Conservation (phyloP, 2,888 invertebrate genomes). For the Blastobasis lacticolella region DNA sequence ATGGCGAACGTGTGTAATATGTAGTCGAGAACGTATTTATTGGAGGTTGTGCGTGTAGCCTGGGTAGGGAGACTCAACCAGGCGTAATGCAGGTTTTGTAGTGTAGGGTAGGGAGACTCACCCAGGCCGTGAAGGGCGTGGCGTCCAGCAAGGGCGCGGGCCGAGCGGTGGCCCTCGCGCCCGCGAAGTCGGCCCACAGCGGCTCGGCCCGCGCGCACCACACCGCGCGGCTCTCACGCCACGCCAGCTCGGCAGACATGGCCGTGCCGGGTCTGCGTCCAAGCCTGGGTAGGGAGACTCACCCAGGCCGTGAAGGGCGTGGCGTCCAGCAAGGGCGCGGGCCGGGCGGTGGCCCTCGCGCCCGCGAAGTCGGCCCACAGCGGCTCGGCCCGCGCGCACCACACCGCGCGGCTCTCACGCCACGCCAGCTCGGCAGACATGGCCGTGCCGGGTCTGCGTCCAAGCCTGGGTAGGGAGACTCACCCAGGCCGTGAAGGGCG, state of each 20-base stretch:
- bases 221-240: constrained; percentile 90
- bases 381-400: constrained; percentile 91
- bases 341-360: constrained; percentile 81
- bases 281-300: constrained; percentile 38
- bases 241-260: constrained; percentile 72
- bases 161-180: constrained; percentile 82
- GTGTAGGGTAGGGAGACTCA: constrained; percentile 31
- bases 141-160: constrained; percentile 89
- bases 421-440: constrained; percentile 76
- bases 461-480: constrained; percentile 44
- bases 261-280: constrained; percentile 69
- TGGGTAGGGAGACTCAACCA: too few species aligned
- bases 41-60: too few species aligned
- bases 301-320: constrained; percentile 93
- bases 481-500: constrained; percentile 91
- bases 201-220: constrained; percentile 94
- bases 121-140: constrained; percentile 91
- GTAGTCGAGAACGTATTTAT: too few species aligned
- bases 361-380: constrained; percentile 95
- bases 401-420: constrained; percentile 90
- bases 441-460: constrained; percentile 69
- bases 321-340: constrained; percentile 88
- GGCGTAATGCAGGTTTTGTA: background rate
- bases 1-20: too few species aligned
- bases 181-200: constrained; percentile 93